Evolutionary conservation across 2,113 vertebrate species (phyloP), one percentile per base, ranked within the genome.

Genomic region (Tenrec ecaudatus): DNA sequence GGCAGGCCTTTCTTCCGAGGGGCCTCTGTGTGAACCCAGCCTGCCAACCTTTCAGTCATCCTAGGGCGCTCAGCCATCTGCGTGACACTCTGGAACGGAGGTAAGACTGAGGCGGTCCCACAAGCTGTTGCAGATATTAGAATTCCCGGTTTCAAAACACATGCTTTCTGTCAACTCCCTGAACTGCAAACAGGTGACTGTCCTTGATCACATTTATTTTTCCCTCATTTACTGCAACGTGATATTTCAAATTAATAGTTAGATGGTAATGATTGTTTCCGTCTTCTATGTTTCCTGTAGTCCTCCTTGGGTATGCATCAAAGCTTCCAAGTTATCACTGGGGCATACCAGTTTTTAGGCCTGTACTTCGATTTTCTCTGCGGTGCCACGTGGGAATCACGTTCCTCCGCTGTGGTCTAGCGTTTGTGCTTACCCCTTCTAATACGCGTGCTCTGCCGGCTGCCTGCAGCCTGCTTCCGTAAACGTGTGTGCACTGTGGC

Each of bases 401-500:
- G 29, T 31, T 22, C 23, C 76, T 9, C 60, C 15, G 10, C 9
- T 10, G 36, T 38, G 27, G 11, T 20, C 33, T 38, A 2, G 36
- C 75, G 78, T 80, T 38, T 27, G 2, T 75, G 53, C 84, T 57
- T 58, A 75, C 31, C 71, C 81, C 85, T 57, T 57, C 3, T 58
- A 92, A 76, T 60, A 82, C 82, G 10, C 43, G 79, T 1, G 31
- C 23, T 75, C 90, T 47, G 60, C 0, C 20, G 47, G n/a, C 58
- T 12, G 5, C 20, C 38, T 38, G 53, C 19, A 1, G 53, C n/a
- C 15, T 1, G 47, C 81, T 94, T 88, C 88, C 89, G 90, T 76
- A 69, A 62, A 36, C 40, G 82, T 82, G 68, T 80, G 38, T 82
- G 86, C 89, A 31, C 31, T n/a, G 83, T 69, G 92, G 58, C 77